Conservation (phyloP, 1,140 invertebrate genomes). For the Bombus terrestris region DNA sequence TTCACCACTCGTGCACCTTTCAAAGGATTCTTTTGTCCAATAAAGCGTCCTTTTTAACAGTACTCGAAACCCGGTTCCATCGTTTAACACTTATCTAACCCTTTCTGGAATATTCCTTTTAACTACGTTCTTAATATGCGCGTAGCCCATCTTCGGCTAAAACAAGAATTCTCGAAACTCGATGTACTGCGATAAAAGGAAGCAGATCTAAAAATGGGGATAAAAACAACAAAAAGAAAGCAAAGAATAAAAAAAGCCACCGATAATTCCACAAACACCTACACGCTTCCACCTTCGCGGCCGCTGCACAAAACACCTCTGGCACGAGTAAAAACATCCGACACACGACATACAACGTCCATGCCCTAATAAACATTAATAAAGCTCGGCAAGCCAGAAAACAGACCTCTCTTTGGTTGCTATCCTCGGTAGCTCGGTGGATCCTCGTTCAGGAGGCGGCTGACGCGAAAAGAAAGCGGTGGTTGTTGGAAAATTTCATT, state of each 20-base stretch:
- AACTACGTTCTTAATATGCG: background rate
- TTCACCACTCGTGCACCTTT: background rate
- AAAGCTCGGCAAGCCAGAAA: slow-evolving; percentile 1
- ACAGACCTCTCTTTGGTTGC: background rate
- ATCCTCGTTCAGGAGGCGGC: background rate
- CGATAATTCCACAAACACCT: background rate
- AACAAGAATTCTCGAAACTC: background rate
- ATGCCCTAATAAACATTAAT: slow-evolving; percentile 2
- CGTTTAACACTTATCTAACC: background rate
- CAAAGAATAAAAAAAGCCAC: too few species aligned
- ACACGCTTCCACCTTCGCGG: background rate
- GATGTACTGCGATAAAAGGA: background rate
- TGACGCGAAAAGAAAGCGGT: background rate
- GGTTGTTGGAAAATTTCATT: slow-evolving; percentile 35
- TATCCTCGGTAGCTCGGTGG: background rate
- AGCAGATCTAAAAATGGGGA: background rate
- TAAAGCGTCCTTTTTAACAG: background rate
- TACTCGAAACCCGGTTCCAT: background rate
- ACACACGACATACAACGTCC: background rate
- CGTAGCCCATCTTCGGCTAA: too few species aligned
- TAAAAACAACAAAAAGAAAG: background rate
- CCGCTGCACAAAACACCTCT: too few species aligned
- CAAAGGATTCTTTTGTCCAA: background rate
- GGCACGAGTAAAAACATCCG: too few species aligned
- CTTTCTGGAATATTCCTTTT: background rate